These are phyloP conservation scores for Procavia capensis DNA, from an alignment of 2,113 vertebrate species.

Conservation along the genomic window DNA sequence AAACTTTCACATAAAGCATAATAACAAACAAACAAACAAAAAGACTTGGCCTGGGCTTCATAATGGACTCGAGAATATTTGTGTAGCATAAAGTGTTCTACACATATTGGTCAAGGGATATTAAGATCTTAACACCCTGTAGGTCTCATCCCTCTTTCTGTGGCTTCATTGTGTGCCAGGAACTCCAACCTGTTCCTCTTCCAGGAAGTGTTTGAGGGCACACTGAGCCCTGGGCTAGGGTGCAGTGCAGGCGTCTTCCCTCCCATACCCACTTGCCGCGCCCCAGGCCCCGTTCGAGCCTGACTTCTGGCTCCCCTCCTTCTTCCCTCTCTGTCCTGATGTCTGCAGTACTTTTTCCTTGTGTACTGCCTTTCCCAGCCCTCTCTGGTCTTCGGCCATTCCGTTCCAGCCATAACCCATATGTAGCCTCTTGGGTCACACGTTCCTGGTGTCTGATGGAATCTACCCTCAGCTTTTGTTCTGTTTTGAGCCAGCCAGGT, in stretches of 20 bases:
- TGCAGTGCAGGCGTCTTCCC: not conserved
- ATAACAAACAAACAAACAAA: too few species aligned
- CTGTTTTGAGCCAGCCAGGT: not conserved
- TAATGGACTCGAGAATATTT: slow-evolving; percentile 44
- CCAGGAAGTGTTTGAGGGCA: not conserved
- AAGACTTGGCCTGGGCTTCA: not conserved
- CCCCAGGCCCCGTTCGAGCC: not conserved
- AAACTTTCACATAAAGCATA: too few species aligned
- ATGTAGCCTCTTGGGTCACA: not conserved
- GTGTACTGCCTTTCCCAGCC: too few species aligned
- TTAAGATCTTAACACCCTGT: not conserved
- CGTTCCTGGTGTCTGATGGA: not conserved
- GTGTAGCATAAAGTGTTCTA: not conserved
- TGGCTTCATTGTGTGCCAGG: not conserved
- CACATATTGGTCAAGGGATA: not conserved
- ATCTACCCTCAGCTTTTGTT: not conserved
- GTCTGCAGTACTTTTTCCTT: not conserved
- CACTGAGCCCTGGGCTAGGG: not conserved
- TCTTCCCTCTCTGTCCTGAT: too few species aligned
- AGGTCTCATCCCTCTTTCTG: not conserved
- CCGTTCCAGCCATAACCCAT: not conserved
- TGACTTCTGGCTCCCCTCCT: fast-evolving
- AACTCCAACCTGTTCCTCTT: not conserved
- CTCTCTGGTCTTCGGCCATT: not conserved
- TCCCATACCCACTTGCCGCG: not conserved